Evolutionary conservation across 2,888 invertebrate genomes (phyloP), one percentile per base, ranked within the genome.

Genomic region (Margaritifera margaritifera): DNA sequence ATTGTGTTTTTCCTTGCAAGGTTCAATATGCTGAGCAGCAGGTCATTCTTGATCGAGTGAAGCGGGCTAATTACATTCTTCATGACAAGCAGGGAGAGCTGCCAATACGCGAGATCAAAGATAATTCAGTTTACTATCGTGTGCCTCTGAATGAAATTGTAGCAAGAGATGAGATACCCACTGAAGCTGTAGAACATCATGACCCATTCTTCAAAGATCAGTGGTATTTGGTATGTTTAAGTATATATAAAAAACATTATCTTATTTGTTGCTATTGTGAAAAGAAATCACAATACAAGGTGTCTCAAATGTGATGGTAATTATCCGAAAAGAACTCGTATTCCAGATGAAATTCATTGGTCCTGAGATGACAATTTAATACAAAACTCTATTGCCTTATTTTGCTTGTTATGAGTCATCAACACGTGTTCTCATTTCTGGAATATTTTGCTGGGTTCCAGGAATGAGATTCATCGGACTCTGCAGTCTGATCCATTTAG

Each of bases 191-290:
- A 42, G 42, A 42, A 42, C 42, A 42, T 42, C 2, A 3, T 42
- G 89, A 89, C 72, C 82, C 84, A 19, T 74, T 72, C 61, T 88
- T 78, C 69, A 51, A 61, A 2, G 85, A 87, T 59, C 83, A 86
- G 79, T 88, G 87, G 88, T 88, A 88, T 63, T 61, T 83, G 74
- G 87, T 88, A 76, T 78, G 86, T 83, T 50, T 27, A 27, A 27
- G 27, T 27, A 5, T 27, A 4, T 27, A 5, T 2, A 4, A 27
- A 4, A 5, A n/a, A n/a, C n/a, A n/a, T n/a, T n/a, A n/a, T n/a
- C n/a, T n/a, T n/a, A n/a, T n/a, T n/a, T n/a, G n/a, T n/a, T n/a
- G n/a, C n/a, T n/a, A n/a, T n/a, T n/a, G n/a, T n/a, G n/a, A n/a
- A n/a, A n/a, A n/a, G 31, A n/a, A n/a, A n/a, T n/a, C n/a, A n/a